These are phyloP conservation scores for Pristionchus exspectatus DNA, from an alignment of 2,888 invertebrate genomes.

Conservation along the genomic window DNA sequence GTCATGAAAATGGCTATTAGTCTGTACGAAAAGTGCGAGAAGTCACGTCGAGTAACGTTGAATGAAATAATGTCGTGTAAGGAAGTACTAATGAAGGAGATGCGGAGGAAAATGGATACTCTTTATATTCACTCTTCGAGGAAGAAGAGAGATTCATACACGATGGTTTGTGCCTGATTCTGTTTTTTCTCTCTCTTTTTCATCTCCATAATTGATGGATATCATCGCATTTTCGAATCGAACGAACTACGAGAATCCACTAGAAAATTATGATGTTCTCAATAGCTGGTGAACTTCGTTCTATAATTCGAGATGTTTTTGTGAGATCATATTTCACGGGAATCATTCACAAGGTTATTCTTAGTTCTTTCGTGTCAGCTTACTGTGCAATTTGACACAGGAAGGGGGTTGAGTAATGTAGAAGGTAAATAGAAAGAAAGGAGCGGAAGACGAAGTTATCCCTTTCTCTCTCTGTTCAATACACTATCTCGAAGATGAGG, in stretches of 20 bases:
- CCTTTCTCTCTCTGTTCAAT: background rate
- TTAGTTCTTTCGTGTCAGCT: slow-evolving; percentile 7
- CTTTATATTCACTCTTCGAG: background rate
- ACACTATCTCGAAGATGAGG: background rate
- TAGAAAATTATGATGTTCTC: background rate
- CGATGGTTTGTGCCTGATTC: background rate
- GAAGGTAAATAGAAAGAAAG: slow-evolving; percentile 18
- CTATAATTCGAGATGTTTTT: background rate
- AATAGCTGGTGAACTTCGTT: too few relatives aligned
- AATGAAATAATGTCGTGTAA: too few relatives aligned
- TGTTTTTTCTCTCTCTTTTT: background rate
- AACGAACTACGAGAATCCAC: too few relatives aligned
- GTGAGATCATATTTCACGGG: background rate
- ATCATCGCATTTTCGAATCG: too few relatives aligned
- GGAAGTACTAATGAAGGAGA: too few relatives aligned
- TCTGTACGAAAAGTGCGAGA: too few relatives aligned
- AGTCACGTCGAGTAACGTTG: too few relatives aligned
- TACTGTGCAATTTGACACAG: slow-evolving; percentile 27
- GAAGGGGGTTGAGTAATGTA: slow-evolving; percentile 31
- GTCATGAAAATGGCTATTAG: too few relatives aligned
- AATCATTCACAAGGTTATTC: slow-evolving; percentile 13
- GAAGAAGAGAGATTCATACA: background rate
- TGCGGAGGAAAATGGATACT: too few relatives aligned
- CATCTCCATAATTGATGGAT: too few relatives aligned
- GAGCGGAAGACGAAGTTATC: slow-evolving; percentile 28